Evolutionary conservation across 2,888 invertebrate genomes (phyloP).

Genomic region (Trissolcus japonicus): DNA sequence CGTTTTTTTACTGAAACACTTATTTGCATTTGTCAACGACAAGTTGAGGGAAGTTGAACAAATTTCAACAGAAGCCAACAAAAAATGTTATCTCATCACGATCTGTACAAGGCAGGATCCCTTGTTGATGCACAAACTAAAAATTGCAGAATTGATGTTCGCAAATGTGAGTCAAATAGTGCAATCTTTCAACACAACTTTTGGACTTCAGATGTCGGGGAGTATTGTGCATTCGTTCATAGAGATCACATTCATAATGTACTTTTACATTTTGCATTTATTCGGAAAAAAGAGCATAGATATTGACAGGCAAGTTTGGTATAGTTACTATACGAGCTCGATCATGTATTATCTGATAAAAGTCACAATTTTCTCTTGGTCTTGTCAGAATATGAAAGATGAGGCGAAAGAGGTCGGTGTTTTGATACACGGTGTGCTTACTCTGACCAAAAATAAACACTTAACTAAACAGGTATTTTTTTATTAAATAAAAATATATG

Average conservation of each 20-base stretch:
- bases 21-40: conserved; percentile 61
- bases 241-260: conserved; percentile 65
- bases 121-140: conserved; percentile 60
- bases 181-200: conserved; percentile 60
- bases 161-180: conserved; percentile 61
- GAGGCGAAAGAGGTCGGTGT: conserved; percentile 62
- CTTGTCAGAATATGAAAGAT: conserved; percentile 62
- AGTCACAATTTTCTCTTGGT: conserved; percentile 61
- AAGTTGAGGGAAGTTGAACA: conserved; percentile 59
- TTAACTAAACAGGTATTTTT: conserved; percentile 63
- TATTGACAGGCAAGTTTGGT: conserved; percentile 65
- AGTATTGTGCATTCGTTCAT: conserved; percentile 63
- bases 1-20: conserved; percentile 59
- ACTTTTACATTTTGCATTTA: conserved; percentile 62
- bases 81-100: conserved; percentile 63
- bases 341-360: conserved; percentile 63
- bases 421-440: conserved; percentile 63
- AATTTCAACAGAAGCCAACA: conserved; percentile 58
- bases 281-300: conserved; percentile 56
- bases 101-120: conserved; percentile 61
- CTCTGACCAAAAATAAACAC: conserved; percentile 57
- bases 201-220: conserved; percentile 60
- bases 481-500: not conserved
- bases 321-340: conserved; percentile 63
- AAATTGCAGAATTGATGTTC: conserved; percentile 60